Evolutionary conservation across 2,888 invertebrate species (phyloP), one percentile per base, ranked within the genome.

Genomic region (Cephus rjabovi): DNA sequence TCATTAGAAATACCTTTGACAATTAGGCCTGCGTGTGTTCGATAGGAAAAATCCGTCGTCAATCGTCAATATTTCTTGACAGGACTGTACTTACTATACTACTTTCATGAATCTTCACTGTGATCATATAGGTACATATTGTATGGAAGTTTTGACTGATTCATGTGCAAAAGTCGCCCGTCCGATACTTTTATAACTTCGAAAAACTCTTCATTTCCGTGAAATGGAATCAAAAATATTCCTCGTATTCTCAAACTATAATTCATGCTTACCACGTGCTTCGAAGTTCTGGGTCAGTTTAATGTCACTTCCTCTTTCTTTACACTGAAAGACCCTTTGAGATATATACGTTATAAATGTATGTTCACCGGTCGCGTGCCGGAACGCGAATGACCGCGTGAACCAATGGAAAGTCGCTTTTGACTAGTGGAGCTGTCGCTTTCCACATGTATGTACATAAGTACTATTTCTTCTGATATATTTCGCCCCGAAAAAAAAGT

Each of bases 371-470:
- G 81, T 75, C 85, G 84, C 79, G 79, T 81, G 83, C 84, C 80
- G 81, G 83, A 82, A 79, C 78, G 81, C 85, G 85, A 88, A 85
- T 89, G 88, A 86, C 79, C 79, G 73, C 76, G 78, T 83, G 80
- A 79, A 82, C 86, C 87, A 88, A 88, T 87, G 85, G 83, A 84
- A 86, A 83, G 83, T 78, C 82, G 79, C 80, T 88, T 85, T 86
- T 86, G 84, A 80, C 77, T 81, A 79, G 80, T 76, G 83, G 84
- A 80, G 82, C 79, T 78, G 77, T 79, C 75, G 75, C 56, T 56
- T 56, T 56, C 56, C 56, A 23, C 56, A 23, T 56, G 4, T 34
- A 34, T 9, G 35, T 35, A 35, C 35, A 35, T 35, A 34, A 34
- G 34, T 34, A 56, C 23, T 56, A 9, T 56, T 56, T 56, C 40